Conservation (phyloP, 2,113 vertebrate genomes). For the Donacobius atricapilla region DNA sequence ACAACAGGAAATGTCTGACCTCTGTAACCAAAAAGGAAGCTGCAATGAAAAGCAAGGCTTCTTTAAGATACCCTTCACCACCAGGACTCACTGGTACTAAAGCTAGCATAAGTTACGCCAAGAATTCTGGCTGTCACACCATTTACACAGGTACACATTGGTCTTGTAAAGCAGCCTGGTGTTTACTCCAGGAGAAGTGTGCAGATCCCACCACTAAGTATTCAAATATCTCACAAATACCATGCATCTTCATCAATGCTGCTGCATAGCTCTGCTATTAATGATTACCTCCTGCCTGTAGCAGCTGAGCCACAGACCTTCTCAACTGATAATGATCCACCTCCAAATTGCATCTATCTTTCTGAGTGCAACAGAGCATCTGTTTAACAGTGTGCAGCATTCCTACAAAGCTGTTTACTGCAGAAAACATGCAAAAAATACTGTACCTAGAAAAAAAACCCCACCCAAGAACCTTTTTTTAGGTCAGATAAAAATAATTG, state of each 20-base stretch:
- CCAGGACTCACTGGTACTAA: neutral
- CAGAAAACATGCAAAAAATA: neutral
- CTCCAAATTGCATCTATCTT: neutral
- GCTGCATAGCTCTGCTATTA: neutral
- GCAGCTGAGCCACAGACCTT: neutral
- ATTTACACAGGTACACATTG: neutral
- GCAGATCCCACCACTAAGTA: neutral
- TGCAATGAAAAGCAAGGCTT: neutral
- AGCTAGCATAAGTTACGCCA: neutral
- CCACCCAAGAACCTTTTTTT: neutral
- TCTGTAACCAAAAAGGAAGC: neutral
- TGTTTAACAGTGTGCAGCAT: neutral
- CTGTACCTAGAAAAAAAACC: neutral
- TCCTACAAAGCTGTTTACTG: neutral
- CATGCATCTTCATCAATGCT: neutral
- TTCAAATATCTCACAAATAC: neutral
- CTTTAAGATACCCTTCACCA: neutral
- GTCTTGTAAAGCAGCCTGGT: neutral
- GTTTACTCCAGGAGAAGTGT: neutral
- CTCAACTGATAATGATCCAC: neutral
- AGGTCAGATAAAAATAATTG: constrained; percentile 21
- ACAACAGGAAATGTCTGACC: neutral
- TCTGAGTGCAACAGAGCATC: neutral
- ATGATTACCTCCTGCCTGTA: neutral
- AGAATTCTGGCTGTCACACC: neutral